phyloP scores from a whole-genome alignment of 2,888 invertebrate species.

The Eurytoma californica region DNA sequence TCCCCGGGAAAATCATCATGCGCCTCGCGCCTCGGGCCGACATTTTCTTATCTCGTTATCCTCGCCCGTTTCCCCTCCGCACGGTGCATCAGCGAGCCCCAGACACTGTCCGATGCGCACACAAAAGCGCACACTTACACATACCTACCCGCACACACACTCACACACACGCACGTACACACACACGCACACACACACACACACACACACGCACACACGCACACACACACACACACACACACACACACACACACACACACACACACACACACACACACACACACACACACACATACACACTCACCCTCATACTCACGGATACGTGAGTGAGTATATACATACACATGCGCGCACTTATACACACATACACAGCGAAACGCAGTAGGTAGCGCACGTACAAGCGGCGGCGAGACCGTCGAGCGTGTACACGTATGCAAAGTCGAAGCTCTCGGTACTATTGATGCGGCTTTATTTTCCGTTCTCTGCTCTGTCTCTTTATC shows the following conservation, averaged over 20 bases:
- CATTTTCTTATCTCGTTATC: conserved; percentile 5
- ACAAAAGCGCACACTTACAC: not conserved
- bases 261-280: not conserved
- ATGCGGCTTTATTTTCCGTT: conserved; percentile 1
- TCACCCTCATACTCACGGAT: too few species aligned
- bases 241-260: not conserved
- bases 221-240: not conserved
- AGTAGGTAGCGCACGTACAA: not conserved
- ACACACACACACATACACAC: not conserved
- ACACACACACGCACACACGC: too few species aligned
- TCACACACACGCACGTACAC: not conserved
- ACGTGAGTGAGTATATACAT: too few species aligned
- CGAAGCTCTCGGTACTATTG: not conserved
- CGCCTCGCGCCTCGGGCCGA: not conserved
- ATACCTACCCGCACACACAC: not conserved
- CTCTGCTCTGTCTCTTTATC: not conserved
- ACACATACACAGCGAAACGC: not conserved
- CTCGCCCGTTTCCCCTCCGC: conserved; percentile 1
- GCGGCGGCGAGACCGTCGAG: not conserved
- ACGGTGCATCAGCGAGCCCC: not conserved
- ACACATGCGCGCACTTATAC: not conserved
- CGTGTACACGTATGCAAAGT: conserved; percentile 2
- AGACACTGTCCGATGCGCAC: not conserved
- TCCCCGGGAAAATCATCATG: too few species aligned
- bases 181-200: not conserved